phyloP scores from a whole-genome alignment of 2,797 vertebrate genomes.

The Vultur gryphus region DNA sequence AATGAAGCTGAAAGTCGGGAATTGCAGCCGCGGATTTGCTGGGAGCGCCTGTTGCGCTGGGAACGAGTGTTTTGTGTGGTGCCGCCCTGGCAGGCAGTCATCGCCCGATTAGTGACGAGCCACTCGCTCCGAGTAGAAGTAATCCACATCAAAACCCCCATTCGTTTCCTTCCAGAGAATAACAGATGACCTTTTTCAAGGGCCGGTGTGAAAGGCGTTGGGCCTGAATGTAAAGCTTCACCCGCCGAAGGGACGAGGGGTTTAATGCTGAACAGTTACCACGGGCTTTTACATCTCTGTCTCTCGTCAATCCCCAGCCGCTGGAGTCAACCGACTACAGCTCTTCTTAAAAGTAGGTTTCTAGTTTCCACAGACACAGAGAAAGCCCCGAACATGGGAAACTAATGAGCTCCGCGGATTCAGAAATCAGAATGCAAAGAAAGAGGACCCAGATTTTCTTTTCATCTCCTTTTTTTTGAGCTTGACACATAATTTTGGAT shows the following conservation, averaged over 20 bases:
- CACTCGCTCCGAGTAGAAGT: rapidly evolving
- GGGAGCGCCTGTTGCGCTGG: neutral
- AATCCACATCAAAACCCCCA: neutral
- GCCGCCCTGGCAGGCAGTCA: neutral
- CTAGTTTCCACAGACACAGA: neutral
- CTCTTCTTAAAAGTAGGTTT: neutral
- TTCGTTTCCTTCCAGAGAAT: neutral
- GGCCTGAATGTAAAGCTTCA: neutral
- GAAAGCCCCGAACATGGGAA: neutral
- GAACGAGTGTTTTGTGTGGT: rapidly evolving
- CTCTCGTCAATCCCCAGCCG: neutral
- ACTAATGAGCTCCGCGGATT: neutral
- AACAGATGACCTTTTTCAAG: neutral
- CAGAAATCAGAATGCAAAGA: constrained; percentile 6
- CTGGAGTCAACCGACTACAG: neutral
- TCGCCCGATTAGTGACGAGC: neutral
- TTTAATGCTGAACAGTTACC: neutral
- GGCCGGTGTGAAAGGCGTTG: rapidly evolving
- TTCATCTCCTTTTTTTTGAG: neutral
- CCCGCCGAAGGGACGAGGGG: neutral
- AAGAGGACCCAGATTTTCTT: neutral
- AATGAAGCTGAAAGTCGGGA: neutral
- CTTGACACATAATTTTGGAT: neutral
- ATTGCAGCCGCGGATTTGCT: rapidly evolving
- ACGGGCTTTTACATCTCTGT: rapidly evolving